These are phyloP conservation scores for Meteorus sp. DNA, from an alignment of 1,140 invertebrate species.

Conservation along the genomic window DNA sequence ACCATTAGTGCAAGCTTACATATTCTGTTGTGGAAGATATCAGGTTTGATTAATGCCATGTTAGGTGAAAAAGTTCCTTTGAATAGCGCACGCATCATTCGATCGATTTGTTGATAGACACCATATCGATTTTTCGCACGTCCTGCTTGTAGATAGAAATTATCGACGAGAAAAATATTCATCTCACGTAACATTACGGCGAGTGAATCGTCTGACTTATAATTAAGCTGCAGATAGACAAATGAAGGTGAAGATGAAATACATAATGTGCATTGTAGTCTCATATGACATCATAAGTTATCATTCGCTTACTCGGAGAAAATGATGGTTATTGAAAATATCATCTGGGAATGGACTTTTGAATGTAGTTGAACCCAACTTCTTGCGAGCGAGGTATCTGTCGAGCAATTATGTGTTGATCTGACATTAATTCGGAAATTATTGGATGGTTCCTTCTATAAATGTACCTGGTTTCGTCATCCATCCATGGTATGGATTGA, in stretches of 20 bases:
- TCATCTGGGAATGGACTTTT: conserved; percentile 17
- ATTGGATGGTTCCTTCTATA: too few species aligned
- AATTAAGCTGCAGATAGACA: conserved; percentile 21
- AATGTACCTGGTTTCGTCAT: conserved; percentile 26
- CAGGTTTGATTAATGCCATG: conserved; percentile 17
- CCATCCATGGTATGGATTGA: conserved; percentile 25
- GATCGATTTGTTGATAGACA: neutral
- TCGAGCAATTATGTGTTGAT: neutral
- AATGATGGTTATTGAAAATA: conserved; percentile 26
- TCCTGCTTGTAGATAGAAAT: conserved; percentile 24
- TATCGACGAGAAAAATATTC: conserved; percentile 26
- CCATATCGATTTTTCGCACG: conserved; percentile 18
- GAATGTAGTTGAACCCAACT: conserved; percentile 14
- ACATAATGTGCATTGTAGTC: conserved; percentile 15
- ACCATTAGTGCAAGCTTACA: conserved; percentile 13
- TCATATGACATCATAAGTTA: neutral
- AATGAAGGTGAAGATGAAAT: neutral
- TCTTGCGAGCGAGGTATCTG: neutral
- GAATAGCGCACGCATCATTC: conserved; percentile 16
- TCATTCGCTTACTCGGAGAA: conserved; percentile 22
- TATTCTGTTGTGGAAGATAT: conserved; percentile 19
- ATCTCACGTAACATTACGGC: conserved; percentile 22
- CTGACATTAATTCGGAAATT: too few species aligned
- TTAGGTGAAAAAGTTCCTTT: conserved; percentile 13
- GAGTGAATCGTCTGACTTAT: conserved; percentile 21